Percentiles rank a stretch among this genome's conserved stretches.
Conservation (phyloP, 1,140 invertebrate species). For the Drosophila triauraria region DNA sequence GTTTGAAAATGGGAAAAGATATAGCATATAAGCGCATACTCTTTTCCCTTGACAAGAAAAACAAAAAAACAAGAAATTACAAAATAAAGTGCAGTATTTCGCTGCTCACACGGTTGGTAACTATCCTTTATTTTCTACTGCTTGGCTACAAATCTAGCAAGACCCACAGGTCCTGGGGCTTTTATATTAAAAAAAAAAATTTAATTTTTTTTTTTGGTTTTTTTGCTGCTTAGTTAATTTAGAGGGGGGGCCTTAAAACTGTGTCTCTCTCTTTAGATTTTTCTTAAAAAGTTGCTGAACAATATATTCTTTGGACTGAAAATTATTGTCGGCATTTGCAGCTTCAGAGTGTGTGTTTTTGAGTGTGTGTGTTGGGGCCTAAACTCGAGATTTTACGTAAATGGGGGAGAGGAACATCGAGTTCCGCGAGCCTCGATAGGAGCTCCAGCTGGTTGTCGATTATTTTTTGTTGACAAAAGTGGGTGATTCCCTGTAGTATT, state of each 20-base stretch:
- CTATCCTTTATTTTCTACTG: not conserved
- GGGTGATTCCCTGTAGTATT: conserved; percentile 8
- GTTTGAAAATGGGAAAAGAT: too few relatives aligned
- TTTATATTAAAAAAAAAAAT: too few relatives aligned
- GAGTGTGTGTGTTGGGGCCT: not conserved
- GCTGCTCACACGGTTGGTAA: not conserved
- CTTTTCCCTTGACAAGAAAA: not conserved
- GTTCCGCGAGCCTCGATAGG: too few relatives aligned
- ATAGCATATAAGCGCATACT: too few relatives aligned
- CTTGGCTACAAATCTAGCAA: too few relatives aligned
- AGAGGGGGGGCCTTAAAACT: not conserved
- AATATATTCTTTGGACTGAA: conserved; percentile 26
- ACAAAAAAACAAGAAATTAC: not conserved
- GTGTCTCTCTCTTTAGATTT: not conserved
- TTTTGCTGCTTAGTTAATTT: conserved; percentile 2
- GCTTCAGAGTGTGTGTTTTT: not conserved
- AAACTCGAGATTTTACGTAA: not conserved
- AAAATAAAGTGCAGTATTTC: not conserved
- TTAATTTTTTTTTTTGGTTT: not conserved
- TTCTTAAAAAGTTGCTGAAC: conserved; percentile 23
- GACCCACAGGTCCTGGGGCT: too few relatives aligned
- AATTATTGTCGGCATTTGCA: conserved; percentile 60
- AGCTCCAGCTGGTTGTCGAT: not conserved
- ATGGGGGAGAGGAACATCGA: too few relatives aligned
- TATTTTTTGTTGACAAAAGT: not conserved